phyloP scores from a whole-genome alignment of 1,140 invertebrate genomes.

The Tetramorium alpestre region DNA sequence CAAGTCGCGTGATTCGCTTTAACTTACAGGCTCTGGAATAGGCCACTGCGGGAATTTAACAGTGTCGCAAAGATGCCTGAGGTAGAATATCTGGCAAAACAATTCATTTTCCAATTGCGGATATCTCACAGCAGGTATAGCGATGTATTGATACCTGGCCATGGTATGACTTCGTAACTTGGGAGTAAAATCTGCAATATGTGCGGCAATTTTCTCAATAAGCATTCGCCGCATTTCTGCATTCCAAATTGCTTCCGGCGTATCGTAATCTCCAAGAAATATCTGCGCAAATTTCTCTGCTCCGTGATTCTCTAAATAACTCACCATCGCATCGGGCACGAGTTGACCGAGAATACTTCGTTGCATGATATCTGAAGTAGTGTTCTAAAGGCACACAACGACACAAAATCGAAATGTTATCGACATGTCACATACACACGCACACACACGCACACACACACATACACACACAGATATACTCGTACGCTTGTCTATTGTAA shows the following conservation, averaged over 20 bases:
- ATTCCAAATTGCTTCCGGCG: conserved; percentile 99
- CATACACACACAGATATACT: too few species aligned
- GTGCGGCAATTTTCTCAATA: conserved; percentile 98
- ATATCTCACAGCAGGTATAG: conserved; percentile 98
- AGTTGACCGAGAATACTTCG: conserved; percentile 96
- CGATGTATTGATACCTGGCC: conserved; percentile 98
- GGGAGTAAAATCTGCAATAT: conserved; percentile 98
- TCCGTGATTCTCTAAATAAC: conserved; percentile 99
- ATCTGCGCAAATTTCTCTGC: conserved; percentile 99
- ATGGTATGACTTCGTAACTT: conserved; percentile 96
- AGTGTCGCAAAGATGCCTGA: conserved; percentile 97
- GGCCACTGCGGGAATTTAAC: conserved; percentile 97
- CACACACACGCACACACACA: too few species aligned
- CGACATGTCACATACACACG: too few species aligned
- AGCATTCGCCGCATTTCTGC: conserved; percentile 96
- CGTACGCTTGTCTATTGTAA: too few species aligned
- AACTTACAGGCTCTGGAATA: conserved; percentile 95
- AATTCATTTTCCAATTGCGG: conserved; percentile 98
- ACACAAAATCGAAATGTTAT: not conserved
- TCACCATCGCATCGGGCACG: conserved; percentile 99
- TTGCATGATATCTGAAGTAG: conserved; percentile 92
- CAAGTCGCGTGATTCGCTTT: not conserved
- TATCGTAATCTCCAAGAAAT: conserved; percentile 99
- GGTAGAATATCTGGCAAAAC: conserved; percentile 99
- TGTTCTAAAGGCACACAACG: conserved; percentile 82